Conservation (phyloP, 1,140 invertebrate species). For the Copidosoma floridanum region DNA sequence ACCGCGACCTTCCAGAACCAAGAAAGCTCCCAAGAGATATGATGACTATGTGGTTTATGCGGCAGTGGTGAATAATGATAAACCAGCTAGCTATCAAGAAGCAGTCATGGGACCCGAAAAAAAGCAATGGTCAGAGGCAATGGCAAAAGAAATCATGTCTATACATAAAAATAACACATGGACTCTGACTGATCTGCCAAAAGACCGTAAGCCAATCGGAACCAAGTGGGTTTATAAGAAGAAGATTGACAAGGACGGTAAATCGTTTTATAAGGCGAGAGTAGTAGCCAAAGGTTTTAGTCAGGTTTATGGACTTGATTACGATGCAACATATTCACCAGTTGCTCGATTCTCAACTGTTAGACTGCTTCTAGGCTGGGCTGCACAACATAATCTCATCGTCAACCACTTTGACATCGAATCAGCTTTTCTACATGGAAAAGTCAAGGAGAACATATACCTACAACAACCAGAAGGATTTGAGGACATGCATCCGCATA, state of each 20-base stretch:
- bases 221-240: no score
- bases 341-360: slow-evolving; percentile 26
- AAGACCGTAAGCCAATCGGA: no score
- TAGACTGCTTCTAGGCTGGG: slow-evolving; percentile 31
- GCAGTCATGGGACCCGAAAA: not conserved
- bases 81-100: not conserved
- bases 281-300: slow-evolving; percentile 23
- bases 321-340: slow-evolving; percentile 36
- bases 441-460: no score
- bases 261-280: slow-evolving; percentile 22
- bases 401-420: no score
- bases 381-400: not conserved
- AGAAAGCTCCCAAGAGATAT: not conserved
- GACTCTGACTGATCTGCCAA: no score
- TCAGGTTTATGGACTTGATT: slow-evolving; percentile 33
- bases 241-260: no score
- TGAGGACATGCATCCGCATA: no score
- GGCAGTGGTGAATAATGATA: not conserved
- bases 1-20: not conserved
- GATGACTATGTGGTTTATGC: not conserved
- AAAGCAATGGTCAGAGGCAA: not conserved
- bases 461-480: no score
- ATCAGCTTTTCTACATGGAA: no score
- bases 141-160: no score
- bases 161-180: no score